Evolutionary conservation across 1,140 invertebrate genomes (phyloP), one percentile per base, ranked within the genome.

Genomic region (Macrobrachium rosenbergii): DNA sequence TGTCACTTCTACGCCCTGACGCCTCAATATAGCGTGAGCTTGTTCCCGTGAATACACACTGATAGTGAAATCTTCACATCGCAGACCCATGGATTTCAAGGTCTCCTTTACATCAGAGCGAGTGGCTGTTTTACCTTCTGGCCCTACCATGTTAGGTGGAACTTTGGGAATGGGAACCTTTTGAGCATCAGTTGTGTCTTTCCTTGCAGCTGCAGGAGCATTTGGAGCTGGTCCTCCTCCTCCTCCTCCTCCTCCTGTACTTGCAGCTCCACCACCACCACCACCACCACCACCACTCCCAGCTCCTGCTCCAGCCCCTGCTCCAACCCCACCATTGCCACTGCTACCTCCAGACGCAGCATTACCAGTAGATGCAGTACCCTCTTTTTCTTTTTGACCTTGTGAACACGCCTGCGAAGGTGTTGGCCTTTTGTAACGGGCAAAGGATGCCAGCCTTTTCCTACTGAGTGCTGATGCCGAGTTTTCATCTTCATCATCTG

Each of bases 41-140:
- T 89, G 89, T 88, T 89, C 89, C 77, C 84, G 88, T 8, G 89
- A 89, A 72, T 89, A 89, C 28, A 89, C 89, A 86, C 89, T 89
- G 58, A 89, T 89, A n/a, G 89, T 89, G 64, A 89, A 89, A 79
- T 89, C 89, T 64, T 89, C 89, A 80, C 89, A 89, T 28, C 89
- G 75, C n/a, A 89, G 77, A 43, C 89, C 89, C 89, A 89, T 89
- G 43, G 89, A 89, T 60, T 89, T 89, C 8, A 89, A 83, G 2
- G 89, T 89, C 58, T 89, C 84, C 63, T 89, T 89, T n/a, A 89
- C 89, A 73, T 89, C 89, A 16, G 89, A 88, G 58, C 89, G 89
- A 17, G 89, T 88, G 5, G 87, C 82, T 12, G 85, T 87, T 43
- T 84, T 88, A 3, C 87, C 81, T 21, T 62, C 79, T 28, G 52